Evolutionary conservation across 2,113 vertebrate genomes (phyloP).

Genomic region (Corythaixoides concolor): DNA sequence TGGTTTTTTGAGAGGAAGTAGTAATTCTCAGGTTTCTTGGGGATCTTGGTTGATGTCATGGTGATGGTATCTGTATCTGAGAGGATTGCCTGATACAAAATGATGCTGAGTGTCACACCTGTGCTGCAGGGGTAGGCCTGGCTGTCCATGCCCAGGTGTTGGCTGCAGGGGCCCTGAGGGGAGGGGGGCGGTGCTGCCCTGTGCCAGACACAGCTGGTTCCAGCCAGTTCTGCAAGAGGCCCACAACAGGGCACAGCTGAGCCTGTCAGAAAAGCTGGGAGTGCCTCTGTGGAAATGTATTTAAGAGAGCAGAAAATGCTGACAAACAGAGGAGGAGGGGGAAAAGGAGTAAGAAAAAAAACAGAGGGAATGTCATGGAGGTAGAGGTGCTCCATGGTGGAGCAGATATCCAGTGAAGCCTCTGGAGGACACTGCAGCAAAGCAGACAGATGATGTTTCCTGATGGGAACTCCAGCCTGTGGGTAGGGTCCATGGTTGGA

Average conservation of each 20-base stretch:
- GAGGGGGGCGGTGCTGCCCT: no score
- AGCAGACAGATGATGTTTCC: background rate
- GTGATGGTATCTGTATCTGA: no score
- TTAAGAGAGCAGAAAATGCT: background rate
- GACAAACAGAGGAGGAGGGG: background rate
- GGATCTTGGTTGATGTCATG: background rate
- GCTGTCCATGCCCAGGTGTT: accelerated
- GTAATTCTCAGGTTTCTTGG: background rate
- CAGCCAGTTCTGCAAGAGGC: accelerated
- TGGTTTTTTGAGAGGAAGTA: background rate
- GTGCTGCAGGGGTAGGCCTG: accelerated
- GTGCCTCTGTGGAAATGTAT: background rate
- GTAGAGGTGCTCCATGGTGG: background rate
- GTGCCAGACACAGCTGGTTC: accelerated
- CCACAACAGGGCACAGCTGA: background rate
- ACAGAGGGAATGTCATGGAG: accelerated
- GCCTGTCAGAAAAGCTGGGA: accelerated
- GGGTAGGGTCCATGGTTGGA: accelerated
- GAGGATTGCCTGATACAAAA: accelerated
- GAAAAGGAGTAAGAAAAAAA: background rate
- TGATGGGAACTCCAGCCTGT: accelerated
- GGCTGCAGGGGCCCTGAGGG: background rate
- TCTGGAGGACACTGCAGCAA: accelerated
- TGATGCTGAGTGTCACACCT: accelerated
- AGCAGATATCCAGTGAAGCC: no score